A percentile compares a stretch with the other conserved stretches of the same genome.
These are phyloP conservation scores for Rhinoderma darwinii DNA, from an alignment of 2,113 vertebrate genomes.

Conservation along the genomic window DNA sequence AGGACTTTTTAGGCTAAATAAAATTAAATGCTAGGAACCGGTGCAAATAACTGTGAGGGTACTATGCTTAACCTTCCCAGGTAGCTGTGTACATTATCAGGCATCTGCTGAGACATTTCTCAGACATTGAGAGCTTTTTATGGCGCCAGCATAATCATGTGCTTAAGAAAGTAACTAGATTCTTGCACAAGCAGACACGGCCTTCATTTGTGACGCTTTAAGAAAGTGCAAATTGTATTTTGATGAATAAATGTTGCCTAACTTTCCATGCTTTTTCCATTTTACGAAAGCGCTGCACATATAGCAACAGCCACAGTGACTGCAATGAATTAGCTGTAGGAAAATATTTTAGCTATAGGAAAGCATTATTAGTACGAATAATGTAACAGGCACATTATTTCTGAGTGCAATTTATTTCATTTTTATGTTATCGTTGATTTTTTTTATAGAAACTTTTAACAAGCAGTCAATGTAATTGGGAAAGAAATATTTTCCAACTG, in stretches of 20 bases:
- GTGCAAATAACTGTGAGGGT: not conserved
- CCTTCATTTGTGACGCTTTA: not conserved
- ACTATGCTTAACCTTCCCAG: not conserved
- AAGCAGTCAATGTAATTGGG: not conserved
- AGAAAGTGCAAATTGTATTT: conserved; percentile 1
- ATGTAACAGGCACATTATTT: not conserved
- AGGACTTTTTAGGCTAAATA: too few relatives aligned
- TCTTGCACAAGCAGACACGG: not conserved
- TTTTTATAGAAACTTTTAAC: not conserved
- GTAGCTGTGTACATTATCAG: not conserved
- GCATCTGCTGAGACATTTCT: not conserved
- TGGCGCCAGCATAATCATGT: not conserved
- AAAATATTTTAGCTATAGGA: conserved; percentile 33
- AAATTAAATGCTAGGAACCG: not conserved
- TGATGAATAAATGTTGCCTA: not conserved
- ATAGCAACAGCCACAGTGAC: not conserved
- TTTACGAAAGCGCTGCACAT: not conserved
- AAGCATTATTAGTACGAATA: conserved; percentile 21
- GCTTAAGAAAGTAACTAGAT: not conserved
- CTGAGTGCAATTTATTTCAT: conserved; percentile 15
- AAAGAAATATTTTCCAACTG: not conserved
- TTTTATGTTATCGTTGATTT: not conserved
- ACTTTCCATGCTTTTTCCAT: not conserved
- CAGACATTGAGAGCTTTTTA: not conserved
- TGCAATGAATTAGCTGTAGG: conserved; percentile 21